Evolutionary conservation across 2,888 invertebrate genomes (phyloP), one percentile per base, ranked within the genome.

Genomic region (Blera fallax): DNA sequence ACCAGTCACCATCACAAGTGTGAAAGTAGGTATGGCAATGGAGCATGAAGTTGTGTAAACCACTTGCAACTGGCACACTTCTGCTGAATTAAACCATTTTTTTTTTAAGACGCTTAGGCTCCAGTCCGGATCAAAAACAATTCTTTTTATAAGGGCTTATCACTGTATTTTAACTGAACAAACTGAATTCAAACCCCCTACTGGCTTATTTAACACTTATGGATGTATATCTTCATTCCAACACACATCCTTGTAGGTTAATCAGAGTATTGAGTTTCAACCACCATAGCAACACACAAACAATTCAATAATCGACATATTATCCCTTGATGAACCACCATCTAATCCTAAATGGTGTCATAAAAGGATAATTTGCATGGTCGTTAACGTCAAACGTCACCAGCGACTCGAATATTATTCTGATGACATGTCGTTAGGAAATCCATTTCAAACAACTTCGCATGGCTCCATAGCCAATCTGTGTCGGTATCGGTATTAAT

Each of bases 51-150:
- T 21, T 8, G 14, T 40, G 24, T 14, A 16, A 16, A 11, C 45
- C n/a, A n/a, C n/a, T n/a, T 24, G 14, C 14, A 27, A 52, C 7
- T 73, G 73, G 62, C 73, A 73, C 62, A 73, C 67, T 54, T 52
- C 54, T 37, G 3, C 6, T 16, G 27, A 27, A 43, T 27, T 40
- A 6, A 6, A 11, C 4, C 3, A n/a, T n/a, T 14, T 62, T 21
- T 29, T 37, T 24, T n/a, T n/a, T n/a, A n/a, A n/a, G n/a, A n/a
- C n/a, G n/a, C n/a, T n/a, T n/a, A n/a, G n/a, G n/a, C n/a, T n/a
- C n/a, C n/a, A n/a, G n/a, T n/a, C n/a, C n/a, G n/a, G n/a, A n/a
- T n/a, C n/a, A n/a, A n/a, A n/a, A n/a, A n/a, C n/a, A n/a, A n/a
- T n/a, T n/a, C n/a, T n/a, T n/a, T n/a, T n/a, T n/a, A n/a, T n/a